Evolutionary conservation across 1,140 invertebrate species (phyloP).

Genomic region (Littorina saxatilis): DNA sequence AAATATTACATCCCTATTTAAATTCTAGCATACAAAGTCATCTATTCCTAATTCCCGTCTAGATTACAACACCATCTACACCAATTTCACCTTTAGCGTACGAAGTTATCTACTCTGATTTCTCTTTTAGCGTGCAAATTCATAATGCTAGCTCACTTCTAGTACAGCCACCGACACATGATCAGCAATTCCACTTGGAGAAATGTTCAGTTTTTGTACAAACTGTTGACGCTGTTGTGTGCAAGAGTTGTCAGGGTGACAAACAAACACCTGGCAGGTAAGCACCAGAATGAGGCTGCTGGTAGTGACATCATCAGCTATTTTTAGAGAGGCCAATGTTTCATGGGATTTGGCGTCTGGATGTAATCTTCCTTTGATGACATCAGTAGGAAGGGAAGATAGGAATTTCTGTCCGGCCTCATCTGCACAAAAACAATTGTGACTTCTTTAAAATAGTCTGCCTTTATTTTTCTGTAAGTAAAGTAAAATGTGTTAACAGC

Average conservation of each 20-base stretch:
- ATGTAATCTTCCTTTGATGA: not conserved
- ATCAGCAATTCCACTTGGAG: not conserved
- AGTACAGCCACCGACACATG: not conserved
- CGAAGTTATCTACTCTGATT: too few species aligned
- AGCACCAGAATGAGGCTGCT: constrained; percentile 5
- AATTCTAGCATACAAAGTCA: too few species aligned
- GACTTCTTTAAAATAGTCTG: too few species aligned
- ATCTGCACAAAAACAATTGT: constrained; percentile 13
- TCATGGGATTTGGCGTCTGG: not conserved
- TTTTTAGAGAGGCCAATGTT: not conserved
- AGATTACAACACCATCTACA: too few species aligned
- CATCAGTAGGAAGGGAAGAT: not conserved
- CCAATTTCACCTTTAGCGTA: too few species aligned
- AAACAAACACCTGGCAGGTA: constrained; percentile 32
- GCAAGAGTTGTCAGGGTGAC: constrained; percentile 24
- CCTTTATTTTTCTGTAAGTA: too few species aligned
- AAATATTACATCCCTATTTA: too few species aligned
- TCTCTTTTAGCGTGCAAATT: too few species aligned
- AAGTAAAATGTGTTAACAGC: too few species aligned
- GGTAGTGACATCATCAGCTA: not conserved
- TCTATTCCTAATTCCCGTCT: too few species aligned
- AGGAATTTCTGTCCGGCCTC: constrained; percentile 1
- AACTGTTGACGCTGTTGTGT: constrained; percentile 5
- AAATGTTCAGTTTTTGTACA: constrained; percentile 18
- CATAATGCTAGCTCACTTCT: not conserved